A percentile compares a stretch with the other conserved stretches of the same genome.
phyloP scores from a whole-genome alignment of 2,113 vertebrate species.

The Larimichthys crocea region DNA sequence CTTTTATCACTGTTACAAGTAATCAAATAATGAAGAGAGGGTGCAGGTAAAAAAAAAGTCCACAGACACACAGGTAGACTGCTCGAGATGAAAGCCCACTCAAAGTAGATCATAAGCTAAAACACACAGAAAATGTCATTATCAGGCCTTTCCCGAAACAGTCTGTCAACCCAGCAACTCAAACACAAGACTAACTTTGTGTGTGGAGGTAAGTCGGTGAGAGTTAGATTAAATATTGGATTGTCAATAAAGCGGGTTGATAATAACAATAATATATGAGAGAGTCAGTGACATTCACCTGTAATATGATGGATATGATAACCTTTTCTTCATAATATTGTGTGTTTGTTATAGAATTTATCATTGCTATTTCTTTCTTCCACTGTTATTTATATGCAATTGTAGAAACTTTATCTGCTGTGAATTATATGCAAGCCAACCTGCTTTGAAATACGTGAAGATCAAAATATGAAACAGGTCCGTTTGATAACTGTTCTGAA shows the following conservation, averaged over 20 bases:
- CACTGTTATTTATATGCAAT: neutral
- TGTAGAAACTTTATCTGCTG: neutral
- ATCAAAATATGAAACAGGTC: neutral
- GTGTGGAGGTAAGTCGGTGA: neutral
- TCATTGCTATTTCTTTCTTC: neutral
- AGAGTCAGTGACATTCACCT: conserved; percentile 14
- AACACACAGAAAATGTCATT: conserved; percentile 45
- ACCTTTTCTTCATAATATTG: conserved; percentile 33
- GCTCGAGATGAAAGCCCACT: conserved; percentile 30
- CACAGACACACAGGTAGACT: neutral
- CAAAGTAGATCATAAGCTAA: conserved; percentile 27
- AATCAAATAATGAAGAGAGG: conserved; percentile 34
- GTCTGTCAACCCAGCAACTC: conserved; percentile 15
- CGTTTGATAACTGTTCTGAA: neutral
- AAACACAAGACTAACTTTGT: conserved; percentile 13
- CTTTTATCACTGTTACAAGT: conserved; percentile 26
- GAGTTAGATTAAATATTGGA: conserved; percentile 47
- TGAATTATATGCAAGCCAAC: neutral
- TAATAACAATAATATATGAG: conserved; percentile 36
- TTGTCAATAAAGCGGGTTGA: conserved; percentile 34
- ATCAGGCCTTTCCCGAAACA: conserved; percentile 8
- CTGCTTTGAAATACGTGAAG: neutral
- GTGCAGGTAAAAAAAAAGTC: conserved; percentile 26
- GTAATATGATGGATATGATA: conserved; percentile 17
- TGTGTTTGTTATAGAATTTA: conserved; percentile 2